A percentile compares a stretch with the other conserved stretches of the same genome.
phyloP scores from a whole-genome alignment of 2,888 invertebrate species.

The Brachypalpus laphriformis region DNA sequence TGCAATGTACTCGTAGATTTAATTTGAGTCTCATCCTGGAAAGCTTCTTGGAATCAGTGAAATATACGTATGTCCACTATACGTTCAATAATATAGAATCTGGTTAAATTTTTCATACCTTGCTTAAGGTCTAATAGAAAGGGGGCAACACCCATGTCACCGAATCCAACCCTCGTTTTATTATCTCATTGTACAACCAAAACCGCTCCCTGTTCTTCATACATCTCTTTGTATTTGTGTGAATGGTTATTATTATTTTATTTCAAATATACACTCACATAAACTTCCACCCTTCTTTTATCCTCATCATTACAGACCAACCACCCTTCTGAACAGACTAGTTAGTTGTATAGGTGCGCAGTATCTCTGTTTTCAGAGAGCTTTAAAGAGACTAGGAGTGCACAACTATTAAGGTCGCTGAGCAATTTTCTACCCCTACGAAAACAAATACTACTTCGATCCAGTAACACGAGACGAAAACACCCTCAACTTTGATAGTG shows the following conservation, averaged over 20 bases:
- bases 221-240: conserved; percentile 13
- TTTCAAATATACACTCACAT: conserved; percentile 29
- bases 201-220: conserved; percentile 55
- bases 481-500: conserved; percentile 43
- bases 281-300: conserved; percentile 26
- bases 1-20: neutral
- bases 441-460: conserved; percentile 1
- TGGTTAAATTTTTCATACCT: neutral
- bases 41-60: conserved; percentile 11
- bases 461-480: conserved; percentile 10
- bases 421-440: conserved; percentile 21
- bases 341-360: neutral
- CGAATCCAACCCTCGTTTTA: conserved; percentile 30
- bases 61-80: neutral
- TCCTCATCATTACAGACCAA: neutral
- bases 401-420: neutral
- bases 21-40: conserved; percentile 3
- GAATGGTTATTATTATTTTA: conserved; percentile 32
- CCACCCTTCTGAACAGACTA: neutral
- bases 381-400: conserved; percentile 10
- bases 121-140: neutral
- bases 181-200: conserved; percentile 23
- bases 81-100: conserved; percentile 11
- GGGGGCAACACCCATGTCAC: conserved; percentile 7
- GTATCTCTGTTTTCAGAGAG: conserved; percentile 14